Base-by-base conservation (phyloP, 1,140 invertebrate species). In the Lanistes nyassanus region DNA sequence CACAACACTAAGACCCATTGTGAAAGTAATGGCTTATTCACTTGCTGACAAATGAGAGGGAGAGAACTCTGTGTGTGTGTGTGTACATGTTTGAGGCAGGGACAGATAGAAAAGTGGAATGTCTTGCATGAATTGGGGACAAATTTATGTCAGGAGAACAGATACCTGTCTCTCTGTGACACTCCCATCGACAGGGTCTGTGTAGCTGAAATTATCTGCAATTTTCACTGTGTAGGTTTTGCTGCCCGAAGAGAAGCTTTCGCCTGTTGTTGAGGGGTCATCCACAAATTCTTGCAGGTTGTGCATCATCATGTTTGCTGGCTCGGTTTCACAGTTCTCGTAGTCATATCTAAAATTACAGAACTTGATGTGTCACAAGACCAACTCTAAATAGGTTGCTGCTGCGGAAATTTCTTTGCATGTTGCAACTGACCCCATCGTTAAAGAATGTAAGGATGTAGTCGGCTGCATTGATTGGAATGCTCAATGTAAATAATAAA, bases 151-250 rank as follows among this genome's bases (percentile, higher is more conserved):
- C 19, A 47, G 42, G 9, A 47, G 9, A 47, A 47, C n/a, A 64
- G 69, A 13, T 75, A 90, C 95, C 92, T 98, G 97, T 86, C 97
- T 98, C 81, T 92, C 94, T 68, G 97, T 93, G 51, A 98, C 91
- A 80, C 95, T 97, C 65, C 93, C 92, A 91, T 99, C 97, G 74
- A 99, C 94, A 2, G 97, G 96, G 91, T 99, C 97, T 56, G 92
- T 94, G 85, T 99, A 99, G 64, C 93, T 93, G 89, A 98, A 99
- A 91, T 98, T 97, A 85, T 98, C 97, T 1, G 92, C 93, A 55
- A 92, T 86, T 81, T 93, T 92, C 0, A 98, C 93, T 75, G 91
- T 91, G 83, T 95, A 97, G 7, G 82, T 80, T 70, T 89, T 90
- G 42, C 78, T 80, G 26, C 79, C 78, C 13, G 80, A 77, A 11